Conservation (phyloP, 2,888 invertebrate genomes). For the Cremastobaeus sp. region DNA sequence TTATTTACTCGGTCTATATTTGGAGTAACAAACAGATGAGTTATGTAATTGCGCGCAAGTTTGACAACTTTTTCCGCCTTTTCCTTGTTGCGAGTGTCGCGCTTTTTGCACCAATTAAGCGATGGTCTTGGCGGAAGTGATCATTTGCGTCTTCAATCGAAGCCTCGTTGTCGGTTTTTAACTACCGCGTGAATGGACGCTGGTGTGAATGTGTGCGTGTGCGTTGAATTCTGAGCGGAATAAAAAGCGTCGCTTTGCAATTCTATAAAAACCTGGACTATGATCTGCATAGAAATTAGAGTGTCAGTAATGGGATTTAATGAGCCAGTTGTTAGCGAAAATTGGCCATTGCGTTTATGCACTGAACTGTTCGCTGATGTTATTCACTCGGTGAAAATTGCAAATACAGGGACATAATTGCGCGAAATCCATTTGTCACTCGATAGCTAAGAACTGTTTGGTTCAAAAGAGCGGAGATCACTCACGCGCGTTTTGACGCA, state of each 20-base stretch:
- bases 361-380: background rate
- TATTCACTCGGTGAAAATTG: conserved; percentile 1
- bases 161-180: background rate
- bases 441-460: conserved; percentile 5
- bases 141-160: background rate
- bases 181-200: background rate
- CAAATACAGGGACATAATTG: too few relatives aligned
- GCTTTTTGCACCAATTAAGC: too few relatives aligned
- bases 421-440: conserved; percentile 1
- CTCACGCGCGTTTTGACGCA: conserved; percentile 9
- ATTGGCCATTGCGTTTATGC: conserved; percentile 5
- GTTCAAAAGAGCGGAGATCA: background rate
- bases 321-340: background rate
- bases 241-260: background rate
- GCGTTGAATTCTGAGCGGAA: background rate
- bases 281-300: background rate
- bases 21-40: too few relatives aligned
- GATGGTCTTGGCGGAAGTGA: too few relatives aligned
- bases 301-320: background rate
- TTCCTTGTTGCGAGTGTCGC: too few relatives aligned
- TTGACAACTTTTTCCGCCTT: too few relatives aligned
- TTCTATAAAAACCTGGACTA: background rate
- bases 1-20: too few relatives aligned
- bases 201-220: background rate
- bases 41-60: too few relatives aligned